Conservation (phyloP, 2,113 vertebrate genomes). For the Camelus dromedarius region DNA sequence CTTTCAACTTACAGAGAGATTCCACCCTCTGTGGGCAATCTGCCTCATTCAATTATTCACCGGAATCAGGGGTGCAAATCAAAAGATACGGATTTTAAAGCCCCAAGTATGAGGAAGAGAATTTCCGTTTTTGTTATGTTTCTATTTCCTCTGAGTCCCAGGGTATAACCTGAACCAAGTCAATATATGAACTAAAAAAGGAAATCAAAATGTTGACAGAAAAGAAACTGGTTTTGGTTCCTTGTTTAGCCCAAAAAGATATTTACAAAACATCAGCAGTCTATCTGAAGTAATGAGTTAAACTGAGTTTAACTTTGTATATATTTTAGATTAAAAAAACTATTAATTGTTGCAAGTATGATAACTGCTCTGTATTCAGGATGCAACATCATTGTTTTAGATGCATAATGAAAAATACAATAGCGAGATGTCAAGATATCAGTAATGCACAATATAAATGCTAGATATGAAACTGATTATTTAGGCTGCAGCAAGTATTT, state of each 20-base stretch:
- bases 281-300: neutral
- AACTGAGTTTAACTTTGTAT: neutral
- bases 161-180: neutral
- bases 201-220: conserved; percentile 10
- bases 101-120: neutral
- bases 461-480: neutral
- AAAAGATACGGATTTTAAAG: neutral
- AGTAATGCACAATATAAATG: neutral
- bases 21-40: neutral
- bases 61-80: neutral
- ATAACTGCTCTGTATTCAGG: neutral
- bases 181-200: neutral
- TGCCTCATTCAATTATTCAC: neutral
- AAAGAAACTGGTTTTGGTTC: neutral
- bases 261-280: neutral
- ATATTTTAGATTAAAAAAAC: neutral
- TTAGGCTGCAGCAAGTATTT: neutral
- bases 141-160: neutral
- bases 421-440: neutral
- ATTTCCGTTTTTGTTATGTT: conserved; percentile 11
- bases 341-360: neutral
- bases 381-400: neutral
- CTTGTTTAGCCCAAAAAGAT: neutral
- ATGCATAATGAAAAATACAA: neutral
- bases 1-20: neutral